A percentile compares a stretch with the other conserved stretches of the same genome.
Evolutionary conservation across 2,113 vertebrate species (phyloP).

Genomic region (Pseudopipra pipra): DNA sequence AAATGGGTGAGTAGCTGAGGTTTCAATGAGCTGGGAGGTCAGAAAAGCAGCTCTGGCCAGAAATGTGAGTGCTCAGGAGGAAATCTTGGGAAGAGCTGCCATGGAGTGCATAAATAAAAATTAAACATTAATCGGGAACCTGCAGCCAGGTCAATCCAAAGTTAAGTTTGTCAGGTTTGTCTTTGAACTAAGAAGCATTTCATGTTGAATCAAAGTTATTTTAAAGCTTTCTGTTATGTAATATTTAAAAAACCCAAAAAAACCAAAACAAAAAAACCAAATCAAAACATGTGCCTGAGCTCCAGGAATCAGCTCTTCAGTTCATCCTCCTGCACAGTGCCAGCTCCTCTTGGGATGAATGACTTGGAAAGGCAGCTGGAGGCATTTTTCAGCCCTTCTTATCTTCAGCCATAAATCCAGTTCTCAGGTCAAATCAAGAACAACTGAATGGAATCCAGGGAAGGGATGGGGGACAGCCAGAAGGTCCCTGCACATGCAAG

Average conservation of each 20-base stretch:
- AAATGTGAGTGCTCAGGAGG: not conserved
- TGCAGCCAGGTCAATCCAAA: not conserved
- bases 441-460: not conserved
- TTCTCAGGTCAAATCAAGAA: not conserved
- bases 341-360: not conserved
- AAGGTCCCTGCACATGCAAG: no score
- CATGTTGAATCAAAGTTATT: not conserved
- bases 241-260: not conserved
- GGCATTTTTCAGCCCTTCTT: not conserved
- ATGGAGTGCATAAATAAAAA: not conserved
- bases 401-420: not conserved
- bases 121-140: not conserved
- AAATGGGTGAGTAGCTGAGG: not conserved
- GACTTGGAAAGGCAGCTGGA: not conserved
- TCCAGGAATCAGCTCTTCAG: not conserved
- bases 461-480: not conserved
- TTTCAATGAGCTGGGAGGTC: not conserved
- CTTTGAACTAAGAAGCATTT: not conserved
- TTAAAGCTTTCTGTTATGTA: not conserved
- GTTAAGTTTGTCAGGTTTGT: not conserved
- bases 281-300: not conserved
- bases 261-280: no score
- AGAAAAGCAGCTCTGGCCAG: not conserved
- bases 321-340: not conserved
- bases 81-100: slow-evolving; percentile 11